Conservation (phyloP, 2,113 vertebrate genomes). For the Alethe diademata region DNA sequence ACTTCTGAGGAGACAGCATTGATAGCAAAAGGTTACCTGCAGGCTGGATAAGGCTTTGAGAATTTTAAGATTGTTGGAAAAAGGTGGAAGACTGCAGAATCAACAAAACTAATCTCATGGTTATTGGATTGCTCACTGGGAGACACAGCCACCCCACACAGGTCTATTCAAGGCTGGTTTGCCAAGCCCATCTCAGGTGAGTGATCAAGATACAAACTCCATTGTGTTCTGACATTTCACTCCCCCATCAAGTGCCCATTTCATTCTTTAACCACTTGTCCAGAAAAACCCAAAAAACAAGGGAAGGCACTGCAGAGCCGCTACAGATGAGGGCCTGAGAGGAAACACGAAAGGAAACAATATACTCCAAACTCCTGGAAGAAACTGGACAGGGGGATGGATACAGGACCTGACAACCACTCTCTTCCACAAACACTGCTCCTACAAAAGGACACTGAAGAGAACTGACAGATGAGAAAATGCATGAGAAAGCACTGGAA, state of each 20-base stretch:
- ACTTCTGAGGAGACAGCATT: not conserved
- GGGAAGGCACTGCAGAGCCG: not conserved
- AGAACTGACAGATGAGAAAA: not conserved
- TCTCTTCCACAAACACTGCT: not conserved
- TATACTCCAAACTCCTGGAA: not conserved
- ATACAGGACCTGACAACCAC: not conserved
- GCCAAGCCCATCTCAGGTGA: not conserved
- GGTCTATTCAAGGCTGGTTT: not conserved
- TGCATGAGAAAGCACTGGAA: accelerated
- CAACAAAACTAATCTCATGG: not conserved
- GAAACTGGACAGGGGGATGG: not conserved
- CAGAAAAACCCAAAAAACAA: not conserved
- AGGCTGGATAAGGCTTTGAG: not conserved
- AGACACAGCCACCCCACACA: not conserved
- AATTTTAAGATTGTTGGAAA: not conserved
- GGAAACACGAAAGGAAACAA: not conserved
- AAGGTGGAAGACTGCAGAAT: not conserved
- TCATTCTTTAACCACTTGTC: not conserved
- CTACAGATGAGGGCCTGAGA: not conserved
- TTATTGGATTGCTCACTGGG: not conserved
- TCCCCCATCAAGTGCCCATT: not conserved
- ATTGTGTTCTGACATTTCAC: not conserved
- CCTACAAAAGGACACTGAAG: not conserved
- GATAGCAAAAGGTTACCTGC: not conserved
- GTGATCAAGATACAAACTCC: not conserved